These are phyloP conservation scores for Blastomussa wellsi DNA, from an alignment of 92 coral and sea anemone species.

Conservation along the genomic window DNA sequence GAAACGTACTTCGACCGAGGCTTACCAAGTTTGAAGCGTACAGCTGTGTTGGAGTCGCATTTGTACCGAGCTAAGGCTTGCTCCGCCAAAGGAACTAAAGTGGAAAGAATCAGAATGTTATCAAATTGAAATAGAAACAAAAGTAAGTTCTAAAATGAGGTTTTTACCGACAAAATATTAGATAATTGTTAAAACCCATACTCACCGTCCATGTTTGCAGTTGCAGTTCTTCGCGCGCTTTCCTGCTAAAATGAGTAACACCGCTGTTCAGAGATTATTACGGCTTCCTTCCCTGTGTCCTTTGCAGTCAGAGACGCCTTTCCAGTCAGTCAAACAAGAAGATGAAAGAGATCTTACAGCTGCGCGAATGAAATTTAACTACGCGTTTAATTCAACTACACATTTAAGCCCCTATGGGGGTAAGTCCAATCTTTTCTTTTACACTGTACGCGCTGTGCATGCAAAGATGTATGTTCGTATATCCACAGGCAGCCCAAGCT, in stretches of 20 bases:
- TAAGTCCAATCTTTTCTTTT: no score
- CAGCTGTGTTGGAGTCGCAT: slow-evolving; percentile 77
- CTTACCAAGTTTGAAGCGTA: slow-evolving; percentile 89
- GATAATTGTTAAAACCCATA: not conserved
- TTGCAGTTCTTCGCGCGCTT: slow-evolving; percentile 47
- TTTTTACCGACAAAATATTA: not conserved
- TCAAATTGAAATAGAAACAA: not conserved
- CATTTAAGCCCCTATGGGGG: no score
- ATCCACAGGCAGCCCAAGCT: no score
- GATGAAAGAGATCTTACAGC: no score
- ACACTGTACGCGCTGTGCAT: no score
- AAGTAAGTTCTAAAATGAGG: not conserved
- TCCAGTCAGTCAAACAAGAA: no score
- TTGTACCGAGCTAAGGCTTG: slow-evolving; percentile 75
- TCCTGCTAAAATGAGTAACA: not conserved
- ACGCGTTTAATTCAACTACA: no score
- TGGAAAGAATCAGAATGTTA: not conserved
- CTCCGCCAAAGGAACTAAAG: slow-evolving; percentile 67
- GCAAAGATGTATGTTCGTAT: no score
- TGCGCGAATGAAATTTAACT: no score
- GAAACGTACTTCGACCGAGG: not conserved
- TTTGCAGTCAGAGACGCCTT: not conserved
- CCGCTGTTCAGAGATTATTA: not conserved
- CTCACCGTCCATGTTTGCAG: slow-evolving; percentile 36
- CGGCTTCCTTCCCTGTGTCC: not conserved